Evolutionary conservation across 2,797 vertebrate genomes (phyloP), one percentile per base, ranked within the genome.

Genomic region (Bradypodion ventrale): DNA sequence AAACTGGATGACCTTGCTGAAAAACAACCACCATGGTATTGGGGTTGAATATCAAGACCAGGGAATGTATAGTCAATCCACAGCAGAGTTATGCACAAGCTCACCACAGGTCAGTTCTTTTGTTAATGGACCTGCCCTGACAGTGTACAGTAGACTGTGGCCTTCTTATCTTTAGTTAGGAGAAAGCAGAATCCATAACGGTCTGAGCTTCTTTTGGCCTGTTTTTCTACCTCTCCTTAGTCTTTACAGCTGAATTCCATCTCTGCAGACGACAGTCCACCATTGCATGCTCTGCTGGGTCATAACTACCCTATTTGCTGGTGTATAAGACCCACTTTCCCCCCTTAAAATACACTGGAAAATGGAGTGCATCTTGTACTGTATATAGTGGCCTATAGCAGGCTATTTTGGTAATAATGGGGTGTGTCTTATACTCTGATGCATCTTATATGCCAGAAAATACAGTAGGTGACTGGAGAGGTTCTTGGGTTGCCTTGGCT

Each of bases 401-500:
- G n/a, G n/a, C n/a, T n/a, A n/a, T n/a, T n/a, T n/a, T n/a, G n/a
- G n/a, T n/a, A n/a, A n/a, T n/a, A n/a, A n/a, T n/a, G n/a, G n/a
- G n/a, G n/a, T n/a, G n/a, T n/a, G n/a, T n/a, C n/a, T n/a, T n/a
- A n/a, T n/a, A n/a, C n/a, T n/a, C n/a, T n/a, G n/a, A n/a, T n/a
- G n/a, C n/a, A n/a, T n/a, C n/a, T n/a, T n/a, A n/a, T n/a, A n/a
- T n/a, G n/a, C n/a, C n/a, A n/a, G n/a, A n/a, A n/a, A n/a, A n/a
- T n/a, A n/a, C n/a, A n/a, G n/a, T 49, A 87, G 80, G 75, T 90
- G 87, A 89, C 88, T 46, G 75, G 87, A 93, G 83, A 90, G 89
- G 72, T 80, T 90, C 91, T 87, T 93, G 80, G 83, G 56, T 93
- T 92, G 77, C 77, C 82, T 90, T 90, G 87, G 83, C 94, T 94